phyloP scores from a whole-genome alignment of 1,140 invertebrate genomes.

The Hormaphis cornu region DNA sequence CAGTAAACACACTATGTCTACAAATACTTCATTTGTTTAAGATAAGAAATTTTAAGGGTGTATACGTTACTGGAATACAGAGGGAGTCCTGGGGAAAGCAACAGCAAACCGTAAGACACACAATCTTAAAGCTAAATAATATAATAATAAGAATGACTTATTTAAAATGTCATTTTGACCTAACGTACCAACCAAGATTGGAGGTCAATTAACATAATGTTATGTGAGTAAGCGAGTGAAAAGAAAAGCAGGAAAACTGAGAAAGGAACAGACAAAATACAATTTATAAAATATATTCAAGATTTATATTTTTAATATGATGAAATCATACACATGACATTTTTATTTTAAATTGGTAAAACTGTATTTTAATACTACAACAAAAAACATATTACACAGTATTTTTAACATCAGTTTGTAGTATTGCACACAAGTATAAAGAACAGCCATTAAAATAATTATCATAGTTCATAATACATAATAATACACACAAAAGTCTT shows the following conservation, averaged over 20 bases:
- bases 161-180: neutral
- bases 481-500: too few species aligned
- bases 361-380: too few species aligned
- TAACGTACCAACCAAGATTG: neutral
- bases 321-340: too few species aligned
- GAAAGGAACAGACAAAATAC: neutral
- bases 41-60: neutral
- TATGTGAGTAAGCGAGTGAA: neutral
- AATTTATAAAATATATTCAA: neutral
- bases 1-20: slow-evolving; percentile 2
- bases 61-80: slow-evolving; percentile 13
- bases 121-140: neutral
- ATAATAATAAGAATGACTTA: too few species aligned
- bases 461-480: too few species aligned
- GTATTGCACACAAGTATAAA: too few species aligned
- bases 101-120: neutral
- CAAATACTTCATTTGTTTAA: slow-evolving; percentile 9
- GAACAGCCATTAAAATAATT: too few species aligned
- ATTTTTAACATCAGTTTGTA: too few species aligned
- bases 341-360: too few species aligned
- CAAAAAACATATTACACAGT: too few species aligned
- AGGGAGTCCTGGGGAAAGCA: neutral
- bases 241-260: neutral
- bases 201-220: slow-evolving; percentile 20
- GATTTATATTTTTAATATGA: too few species aligned